A percentile compares a stretch with the other conserved stretches of the same genome.
Evolutionary conservation across 1,140 invertebrate genomes (phyloP).

Genomic region (Cylas formicarius): DNA sequence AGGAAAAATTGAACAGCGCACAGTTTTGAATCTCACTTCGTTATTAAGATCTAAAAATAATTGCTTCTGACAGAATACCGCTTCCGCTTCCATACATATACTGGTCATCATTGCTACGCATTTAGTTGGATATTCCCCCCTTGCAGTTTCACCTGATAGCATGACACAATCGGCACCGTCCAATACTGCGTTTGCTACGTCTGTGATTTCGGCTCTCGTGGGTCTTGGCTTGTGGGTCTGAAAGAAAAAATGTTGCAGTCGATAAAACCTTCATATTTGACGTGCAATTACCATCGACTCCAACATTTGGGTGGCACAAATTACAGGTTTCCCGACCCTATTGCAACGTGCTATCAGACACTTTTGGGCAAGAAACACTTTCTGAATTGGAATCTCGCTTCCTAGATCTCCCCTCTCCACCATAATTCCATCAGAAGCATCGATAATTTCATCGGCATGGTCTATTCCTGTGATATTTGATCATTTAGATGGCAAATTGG

Average conservation of each 20-base stretch:
- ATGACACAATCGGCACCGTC: constrained; percentile 97
- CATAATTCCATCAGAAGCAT: constrained; percentile 91
- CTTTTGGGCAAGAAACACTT: constrained; percentile 96
- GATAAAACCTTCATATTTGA: too few relatives aligned
- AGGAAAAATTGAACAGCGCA: too few relatives aligned
- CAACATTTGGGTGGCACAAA: constrained; percentile 96
- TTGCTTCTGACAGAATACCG: too few relatives aligned
- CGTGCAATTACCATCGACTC: constrained; percentile 97
- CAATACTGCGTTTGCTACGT: constrained; percentile 93
- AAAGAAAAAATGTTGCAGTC: too few relatives aligned
- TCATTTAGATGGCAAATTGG: too few relatives aligned
- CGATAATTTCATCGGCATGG: constrained; percentile 89
- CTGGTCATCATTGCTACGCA: constrained; percentile 87
- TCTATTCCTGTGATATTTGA: too few relatives aligned
- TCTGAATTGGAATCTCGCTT: constrained; percentile 95
- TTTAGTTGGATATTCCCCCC: constrained; percentile 94
- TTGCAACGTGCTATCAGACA: constrained; percentile 87
- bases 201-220: constrained; percentile 88
- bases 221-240: constrained; percentile 93
- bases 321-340: constrained; percentile 87
- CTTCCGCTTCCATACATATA: too few relatives aligned
- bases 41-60: too few relatives aligned
- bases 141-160: constrained; percentile 94
- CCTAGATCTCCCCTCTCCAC: constrained; percentile 92
- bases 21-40: too few relatives aligned